Conservation (phyloP, 1,140 invertebrate genomes). For the Harlomillsia oculata region DNA sequence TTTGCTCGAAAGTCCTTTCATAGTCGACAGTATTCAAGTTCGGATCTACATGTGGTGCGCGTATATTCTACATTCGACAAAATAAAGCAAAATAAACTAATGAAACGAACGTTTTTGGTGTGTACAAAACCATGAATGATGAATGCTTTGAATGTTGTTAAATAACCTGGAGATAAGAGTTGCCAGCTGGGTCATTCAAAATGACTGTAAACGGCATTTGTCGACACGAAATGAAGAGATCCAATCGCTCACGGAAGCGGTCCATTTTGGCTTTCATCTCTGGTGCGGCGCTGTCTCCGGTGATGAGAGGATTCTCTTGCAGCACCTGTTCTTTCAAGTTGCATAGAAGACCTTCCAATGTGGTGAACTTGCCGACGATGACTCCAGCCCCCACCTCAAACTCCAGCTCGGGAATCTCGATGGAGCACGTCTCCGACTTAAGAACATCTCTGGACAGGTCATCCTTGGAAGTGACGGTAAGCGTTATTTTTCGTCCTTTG, state of each 20-base stretch:
- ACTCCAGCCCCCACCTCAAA: conserved; percentile 72
- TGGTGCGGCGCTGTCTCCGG: conserved; percentile 60
- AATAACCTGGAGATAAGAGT: conserved; percentile 82
- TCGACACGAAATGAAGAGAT: conserved; percentile 59
- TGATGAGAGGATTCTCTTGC: conserved; percentile 55
- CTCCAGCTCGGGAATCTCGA: conserved; percentile 83
- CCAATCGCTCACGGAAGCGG: conserved; percentile 57
- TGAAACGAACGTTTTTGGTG: too few relatives aligned
- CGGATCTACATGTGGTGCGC: conserved; percentile 60
- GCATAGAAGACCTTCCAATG: conserved; percentile 73
- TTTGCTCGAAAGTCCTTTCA: conserved; percentile 77
- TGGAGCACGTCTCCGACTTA: conserved; percentile 84
- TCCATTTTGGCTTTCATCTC: conserved; percentile 46
- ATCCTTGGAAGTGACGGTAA: conserved; percentile 58
- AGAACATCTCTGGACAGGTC: conserved; percentile 88
- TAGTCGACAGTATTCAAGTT: conserved; percentile 69
- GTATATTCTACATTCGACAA: conserved; percentile 51
- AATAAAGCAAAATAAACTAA: conserved; percentile 1
- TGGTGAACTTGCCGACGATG: conserved; percentile 89
- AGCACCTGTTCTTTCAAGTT: conserved; percentile 60
- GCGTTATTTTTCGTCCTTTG: conserved; percentile 65
- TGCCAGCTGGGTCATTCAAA: conserved; percentile 92
- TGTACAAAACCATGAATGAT: too few relatives aligned
- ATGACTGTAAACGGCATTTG: conserved; percentile 59
- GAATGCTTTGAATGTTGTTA: not conserved